Evolutionary conservation across 1,140 invertebrate species (phyloP).

Genomic region (Bombus vancouverensis): DNA sequence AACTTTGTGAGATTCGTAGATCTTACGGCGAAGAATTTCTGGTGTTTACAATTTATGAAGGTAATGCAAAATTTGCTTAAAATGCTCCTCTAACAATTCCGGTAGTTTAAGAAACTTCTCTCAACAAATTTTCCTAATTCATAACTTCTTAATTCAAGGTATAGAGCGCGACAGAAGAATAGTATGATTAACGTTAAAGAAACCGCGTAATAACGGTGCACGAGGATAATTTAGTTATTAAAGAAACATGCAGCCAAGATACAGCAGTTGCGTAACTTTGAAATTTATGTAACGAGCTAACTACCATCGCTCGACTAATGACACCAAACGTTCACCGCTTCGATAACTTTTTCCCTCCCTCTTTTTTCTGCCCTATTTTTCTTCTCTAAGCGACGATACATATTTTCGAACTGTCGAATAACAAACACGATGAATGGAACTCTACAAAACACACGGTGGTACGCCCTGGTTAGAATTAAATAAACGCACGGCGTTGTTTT

Average conservation of each 20-base stretch:
- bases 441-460: no score
- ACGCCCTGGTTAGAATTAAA: neutral
- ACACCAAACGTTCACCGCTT: neutral
- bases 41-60: no score
- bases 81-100: no score
- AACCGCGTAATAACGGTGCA: neutral
- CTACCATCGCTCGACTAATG: neutral
- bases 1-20: no score
- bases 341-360: neutral
- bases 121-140: no score
- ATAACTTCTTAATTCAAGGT: no score
- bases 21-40: no score
- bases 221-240: conserved; percentile 15
- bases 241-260: conserved; percentile 1
- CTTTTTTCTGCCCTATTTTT: neutral
- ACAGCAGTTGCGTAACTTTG: conserved; percentile 2
- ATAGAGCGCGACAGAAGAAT: neutral
- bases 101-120: no score
- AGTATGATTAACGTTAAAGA: neutral
- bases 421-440: conserved; percentile 14
- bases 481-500: neutral
- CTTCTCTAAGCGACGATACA: neutral
- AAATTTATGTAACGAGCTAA: conserved; percentile 14
- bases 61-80: no score
- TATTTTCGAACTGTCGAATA: neutral